Percentiles rank a stretch among this genome's conserved stretches.
phyloP scores from a whole-genome alignment of 92 coral and sea anemone species.

The Parazoanthus swiftii region DNA sequence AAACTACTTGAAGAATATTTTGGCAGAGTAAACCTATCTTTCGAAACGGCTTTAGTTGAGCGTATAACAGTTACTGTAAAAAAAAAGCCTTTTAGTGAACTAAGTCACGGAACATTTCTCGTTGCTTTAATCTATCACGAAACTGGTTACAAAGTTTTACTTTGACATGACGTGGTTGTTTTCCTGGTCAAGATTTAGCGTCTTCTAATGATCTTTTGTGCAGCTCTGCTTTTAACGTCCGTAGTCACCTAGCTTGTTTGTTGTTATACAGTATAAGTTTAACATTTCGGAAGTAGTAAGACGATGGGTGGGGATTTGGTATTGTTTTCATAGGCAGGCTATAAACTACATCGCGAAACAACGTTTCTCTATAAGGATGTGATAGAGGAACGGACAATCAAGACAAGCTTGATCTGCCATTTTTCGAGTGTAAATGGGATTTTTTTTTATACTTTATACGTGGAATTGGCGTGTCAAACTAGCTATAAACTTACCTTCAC shows the following conservation, averaged over 20 bases:
- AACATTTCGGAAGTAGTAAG: background rate
- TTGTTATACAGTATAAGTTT: background rate
- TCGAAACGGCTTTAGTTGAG: too few species aligned
- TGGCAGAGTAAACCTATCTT: too few species aligned
- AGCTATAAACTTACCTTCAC: background rate
- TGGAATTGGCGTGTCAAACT: background rate
- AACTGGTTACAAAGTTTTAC: background rate
- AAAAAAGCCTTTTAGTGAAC: too few species aligned
- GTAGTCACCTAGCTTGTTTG: background rate
- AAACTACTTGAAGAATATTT: too few species aligned
- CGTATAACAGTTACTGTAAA: too few species aligned
- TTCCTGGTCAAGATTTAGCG: background rate
- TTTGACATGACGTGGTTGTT: background rate
- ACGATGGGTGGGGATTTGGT: slow-evolving; percentile 10
- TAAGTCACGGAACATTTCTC: too few species aligned
- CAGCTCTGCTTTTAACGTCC: background rate
- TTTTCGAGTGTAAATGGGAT: background rate
- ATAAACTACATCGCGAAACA: background rate
- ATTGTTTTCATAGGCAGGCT: background rate
- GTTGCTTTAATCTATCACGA: background rate
- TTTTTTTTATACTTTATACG: background rate
- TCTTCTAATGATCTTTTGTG: background rate
- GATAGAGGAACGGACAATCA: background rate
- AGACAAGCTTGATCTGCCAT: background rate
- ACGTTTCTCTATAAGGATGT: background rate